Evolutionary conservation across 1,140 invertebrate species (phyloP), one percentile per base, ranked within the genome.

Genomic region (Lerema accius): DNA sequence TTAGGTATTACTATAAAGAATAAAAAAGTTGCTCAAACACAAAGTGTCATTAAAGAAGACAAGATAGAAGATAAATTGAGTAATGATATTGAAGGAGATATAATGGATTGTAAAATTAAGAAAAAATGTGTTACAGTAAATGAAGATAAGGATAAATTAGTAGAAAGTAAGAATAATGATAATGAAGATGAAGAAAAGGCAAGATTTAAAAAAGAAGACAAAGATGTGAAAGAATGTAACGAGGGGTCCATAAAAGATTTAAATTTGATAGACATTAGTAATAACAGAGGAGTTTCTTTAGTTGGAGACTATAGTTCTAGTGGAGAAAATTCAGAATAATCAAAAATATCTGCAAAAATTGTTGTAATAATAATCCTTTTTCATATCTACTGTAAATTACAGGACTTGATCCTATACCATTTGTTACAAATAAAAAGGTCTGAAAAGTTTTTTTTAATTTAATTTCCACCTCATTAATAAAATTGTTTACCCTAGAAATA

Each of bases 251-350:
- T 5, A 32, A 32, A 32, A 1, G 19, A 23, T 13, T 9, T 4
- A 55, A 42, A 40, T 26, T 9, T 23, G 10, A 11, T 17, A 32
- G 40, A 56, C 23, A 14, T 2, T n/a, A 28, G 17, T 32, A 14
- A 15, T 45, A 58, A 17, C n/a, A 26, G 1, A 46, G 9, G 53
- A 10, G 13, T 85, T 6, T 86, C 84, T 32, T 80, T 88, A 45
- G 78, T 90, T n/a, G 73, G 80, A 32, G 84, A 88, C 67, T 90
- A 90, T 46, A 82, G 83, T 68, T 90, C 85, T 14, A 90, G 87
- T 75, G 84, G 69, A 14, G 82, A 87, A 11, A 73, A 65, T 48
- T 84, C 83, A 32, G 85, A 87, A 32, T 84, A 64, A 74, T 26
- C 13, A 42, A 15, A 16, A 23, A 23, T 5, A n/a, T n/a, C n/a